These are phyloP conservation scores for Pogonomyrmex barbatus DNA, from an alignment of 1,140 invertebrate species.

Conservation along the genomic window DNA sequence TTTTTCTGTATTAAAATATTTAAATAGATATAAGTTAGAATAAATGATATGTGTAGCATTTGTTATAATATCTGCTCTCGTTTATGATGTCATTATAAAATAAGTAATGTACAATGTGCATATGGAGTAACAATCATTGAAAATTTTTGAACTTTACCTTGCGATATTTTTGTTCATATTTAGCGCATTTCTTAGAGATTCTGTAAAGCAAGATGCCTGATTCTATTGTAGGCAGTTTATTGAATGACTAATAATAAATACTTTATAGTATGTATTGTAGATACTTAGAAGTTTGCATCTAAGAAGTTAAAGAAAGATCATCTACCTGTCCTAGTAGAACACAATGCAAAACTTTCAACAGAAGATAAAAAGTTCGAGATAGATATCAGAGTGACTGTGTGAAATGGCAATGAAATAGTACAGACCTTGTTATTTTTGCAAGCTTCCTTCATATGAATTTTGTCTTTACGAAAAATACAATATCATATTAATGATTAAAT, in stretches of 20 bases:
- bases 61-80: background rate
- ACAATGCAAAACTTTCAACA: conserved; percentile 75
- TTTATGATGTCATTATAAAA: background rate
- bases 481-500: background rate
- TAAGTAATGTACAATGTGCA: background rate
- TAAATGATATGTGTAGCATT: background rate
- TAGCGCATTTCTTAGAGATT: conserved; percentile 63
- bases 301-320: conserved; percentile 66
- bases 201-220: conserved; percentile 72
- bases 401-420: conserved; percentile 80
- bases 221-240: conserved; percentile 70
- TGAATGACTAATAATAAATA: conserved; percentile 68
- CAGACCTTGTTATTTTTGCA: conserved; percentile 80
- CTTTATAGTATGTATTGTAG: conserved; percentile 64
- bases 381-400: conserved; percentile 76
- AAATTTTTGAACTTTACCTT: conserved; percentile 66
- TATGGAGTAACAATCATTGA: conserved; percentile 58
- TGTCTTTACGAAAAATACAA: background rate
- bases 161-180: conserved; percentile 63
- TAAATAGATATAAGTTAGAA: background rate
- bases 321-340: conserved; percentile 74
- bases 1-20: background rate
- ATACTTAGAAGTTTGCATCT: conserved; percentile 69
- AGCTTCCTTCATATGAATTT: conserved; percentile 68
- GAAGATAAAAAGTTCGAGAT: conserved; percentile 68